A percentile compares a stretch with the other conserved stretches of the same genome.
Conservation (phyloP, 2,888 invertebrate genomes). For the Tenthredo notha region DNA sequence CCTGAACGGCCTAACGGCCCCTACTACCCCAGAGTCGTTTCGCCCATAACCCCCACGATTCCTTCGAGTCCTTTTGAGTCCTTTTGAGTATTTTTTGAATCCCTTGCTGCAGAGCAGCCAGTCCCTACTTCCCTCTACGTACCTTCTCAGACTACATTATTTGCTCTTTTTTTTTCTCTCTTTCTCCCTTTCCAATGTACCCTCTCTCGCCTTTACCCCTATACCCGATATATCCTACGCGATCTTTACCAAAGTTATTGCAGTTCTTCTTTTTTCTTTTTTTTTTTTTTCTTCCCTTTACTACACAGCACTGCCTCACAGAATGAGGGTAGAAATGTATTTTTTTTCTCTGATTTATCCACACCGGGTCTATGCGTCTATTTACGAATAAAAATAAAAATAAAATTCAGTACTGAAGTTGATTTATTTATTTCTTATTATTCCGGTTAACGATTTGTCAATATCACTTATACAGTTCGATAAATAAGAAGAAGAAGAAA, state of each 20-base stretch:
- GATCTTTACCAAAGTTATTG: conserved; percentile 32
- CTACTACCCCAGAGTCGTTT: conserved; percentile 21
- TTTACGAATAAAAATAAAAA: background rate
- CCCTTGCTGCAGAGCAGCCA: background rate
- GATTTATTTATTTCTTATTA: no score
- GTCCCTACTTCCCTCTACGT: background rate
- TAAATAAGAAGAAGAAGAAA: no score
- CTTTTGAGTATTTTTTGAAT: conserved; percentile 38
- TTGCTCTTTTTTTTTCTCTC: background rate
- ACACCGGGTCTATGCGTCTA: background rate
- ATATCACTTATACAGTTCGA: no score
- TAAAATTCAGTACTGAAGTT: no score
- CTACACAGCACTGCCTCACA: background rate
- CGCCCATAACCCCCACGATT: conserved; percentile 37
- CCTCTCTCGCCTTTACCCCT: background rate
- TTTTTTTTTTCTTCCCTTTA: background rate
- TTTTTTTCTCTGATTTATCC: background rate
- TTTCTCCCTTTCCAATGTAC: background rate
- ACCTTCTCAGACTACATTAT: conserved; percentile 11
- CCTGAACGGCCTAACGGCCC: conserved; percentile 47
- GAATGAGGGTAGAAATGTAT: background rate
- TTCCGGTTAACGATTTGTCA: no score
- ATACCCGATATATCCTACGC: background rate
- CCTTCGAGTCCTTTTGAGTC: conserved; percentile 36
- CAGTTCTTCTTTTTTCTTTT: background rate